Conservation (phyloP, 2,113 vertebrate genomes). For the Ptyas mucosa region DNA sequence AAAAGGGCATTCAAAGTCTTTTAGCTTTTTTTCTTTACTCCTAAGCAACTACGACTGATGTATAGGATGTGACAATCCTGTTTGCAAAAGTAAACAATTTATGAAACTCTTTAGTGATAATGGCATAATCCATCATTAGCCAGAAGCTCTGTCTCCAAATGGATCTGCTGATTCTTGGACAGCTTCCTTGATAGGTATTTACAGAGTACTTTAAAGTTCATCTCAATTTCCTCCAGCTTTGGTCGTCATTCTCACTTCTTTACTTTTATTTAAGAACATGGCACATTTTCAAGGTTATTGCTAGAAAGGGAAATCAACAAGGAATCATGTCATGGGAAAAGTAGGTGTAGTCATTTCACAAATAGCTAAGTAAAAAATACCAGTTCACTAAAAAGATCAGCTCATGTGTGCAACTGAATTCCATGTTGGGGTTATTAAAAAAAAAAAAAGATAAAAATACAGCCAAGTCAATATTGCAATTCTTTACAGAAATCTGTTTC, state of each 20-base stretch:
- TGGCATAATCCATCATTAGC: slow-evolving; percentile 28
- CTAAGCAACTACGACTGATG: neutral
- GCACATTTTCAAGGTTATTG: slow-evolving; percentile 28
- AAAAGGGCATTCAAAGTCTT: slow-evolving; percentile 38
- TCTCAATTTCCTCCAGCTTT: slow-evolving; percentile 59
- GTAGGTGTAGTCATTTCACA: neutral
- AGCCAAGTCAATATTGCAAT: neutral
- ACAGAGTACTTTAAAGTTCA: slow-evolving; percentile 52
- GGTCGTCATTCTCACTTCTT: neutral
- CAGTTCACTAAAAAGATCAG: neutral
- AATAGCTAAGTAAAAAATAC: neutral
- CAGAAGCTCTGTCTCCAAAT: slow-evolving; percentile 45
- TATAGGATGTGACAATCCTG: slow-evolving; percentile 7
- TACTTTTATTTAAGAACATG: slow-evolving; percentile 41
- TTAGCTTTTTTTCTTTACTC: slow-evolving; percentile 28
- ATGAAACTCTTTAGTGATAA: neutral
- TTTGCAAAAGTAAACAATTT: slow-evolving; percentile 16
- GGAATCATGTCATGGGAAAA: neutral
- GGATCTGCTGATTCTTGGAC: slow-evolving; percentile 58
- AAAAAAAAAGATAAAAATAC: neutral
- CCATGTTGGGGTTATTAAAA: neutral
- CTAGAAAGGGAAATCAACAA: slow-evolving; percentile 41
- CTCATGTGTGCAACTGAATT: neutral
- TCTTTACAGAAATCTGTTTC: neutral
- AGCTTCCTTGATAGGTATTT: slow-evolving; percentile 65